Percentiles rank a stretch among this genome's conserved stretches.
phyloP scores from a whole-genome alignment of 1,140 invertebrate genomes.

The Pygmarrhopalites habei region DNA sequence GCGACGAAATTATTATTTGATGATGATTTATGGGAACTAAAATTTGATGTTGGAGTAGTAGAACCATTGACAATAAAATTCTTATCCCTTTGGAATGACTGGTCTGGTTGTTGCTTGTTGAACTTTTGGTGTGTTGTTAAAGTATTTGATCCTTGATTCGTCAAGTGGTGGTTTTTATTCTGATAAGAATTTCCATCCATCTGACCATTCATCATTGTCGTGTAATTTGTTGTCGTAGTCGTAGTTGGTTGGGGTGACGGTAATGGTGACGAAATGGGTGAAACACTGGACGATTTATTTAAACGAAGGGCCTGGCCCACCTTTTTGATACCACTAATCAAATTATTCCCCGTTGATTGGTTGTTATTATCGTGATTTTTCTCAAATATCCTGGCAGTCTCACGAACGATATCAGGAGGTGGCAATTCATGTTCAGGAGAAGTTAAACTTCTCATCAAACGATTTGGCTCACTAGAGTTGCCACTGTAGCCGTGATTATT shows the following conservation, averaged over 20 bases:
- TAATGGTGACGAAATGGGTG: slow-evolving; percentile 13
- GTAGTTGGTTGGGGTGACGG: slow-evolving; percentile 16
- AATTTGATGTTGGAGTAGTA: no score
- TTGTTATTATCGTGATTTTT: slow-evolving; percentile 20
- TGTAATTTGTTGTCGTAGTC: background rate
- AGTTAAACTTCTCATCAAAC: slow-evolving; percentile 13
- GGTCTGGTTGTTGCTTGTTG: no score
- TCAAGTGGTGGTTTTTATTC: slow-evolving; percentile 5
- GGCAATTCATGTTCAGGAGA: slow-evolving; percentile 38
- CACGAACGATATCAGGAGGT: slow-evolving; percentile 36
- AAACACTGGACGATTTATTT: slow-evolving; percentile 25
- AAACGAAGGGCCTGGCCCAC: slow-evolving; percentile 35
- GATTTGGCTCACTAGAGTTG: slow-evolving; percentile 11
- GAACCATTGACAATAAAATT: slow-evolving; percentile 15
- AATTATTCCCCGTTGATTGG: no score
- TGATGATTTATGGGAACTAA: no score
- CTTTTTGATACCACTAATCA: slow-evolving; percentile 17
- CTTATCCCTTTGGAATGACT: no score
- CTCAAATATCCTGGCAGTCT: slow-evolving; percentile 38
- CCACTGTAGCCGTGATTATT: background rate
- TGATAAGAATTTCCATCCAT: slow-evolving; percentile 7
- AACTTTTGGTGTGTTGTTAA: slow-evolving; percentile 1
- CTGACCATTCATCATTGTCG: slow-evolving; percentile 5
- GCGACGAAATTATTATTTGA: no score
- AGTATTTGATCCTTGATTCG: slow-evolving; percentile 2